Evolutionary conservation across 2,797 vertebrate species (phyloP).

Genomic region (Toxotes lorentzi): DNA sequence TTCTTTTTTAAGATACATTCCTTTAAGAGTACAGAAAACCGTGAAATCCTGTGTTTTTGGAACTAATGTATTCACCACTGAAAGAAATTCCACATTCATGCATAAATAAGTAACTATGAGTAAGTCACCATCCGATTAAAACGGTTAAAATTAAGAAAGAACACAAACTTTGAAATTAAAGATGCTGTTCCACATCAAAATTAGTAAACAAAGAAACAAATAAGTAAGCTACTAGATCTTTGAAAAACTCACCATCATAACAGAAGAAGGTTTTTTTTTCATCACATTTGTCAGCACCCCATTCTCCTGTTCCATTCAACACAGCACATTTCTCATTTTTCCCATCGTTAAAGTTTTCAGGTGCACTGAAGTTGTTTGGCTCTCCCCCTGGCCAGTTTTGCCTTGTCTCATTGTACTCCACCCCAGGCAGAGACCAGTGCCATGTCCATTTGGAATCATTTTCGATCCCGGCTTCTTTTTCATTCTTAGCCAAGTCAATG

Average conservation of each 20-base stretch:
- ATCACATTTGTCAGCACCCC: accelerated
- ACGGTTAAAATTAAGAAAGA: too few species aligned
- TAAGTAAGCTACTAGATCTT: neutral
- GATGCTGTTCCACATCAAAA: too few species aligned
- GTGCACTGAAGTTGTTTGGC: too few species aligned
- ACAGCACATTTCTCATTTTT: accelerated
- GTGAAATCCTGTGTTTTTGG: too few species aligned
- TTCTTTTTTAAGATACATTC: too few species aligned
- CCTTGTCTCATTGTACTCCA: too few species aligned
- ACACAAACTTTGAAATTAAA: too few species aligned
- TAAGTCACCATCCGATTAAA: too few species aligned
- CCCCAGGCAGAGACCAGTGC: slow-evolving; percentile 38
- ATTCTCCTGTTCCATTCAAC: accelerated
- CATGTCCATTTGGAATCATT: neutral
- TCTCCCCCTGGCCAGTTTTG: accelerated
- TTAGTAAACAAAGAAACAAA: too few species aligned
- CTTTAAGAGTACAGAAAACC: too few species aligned
- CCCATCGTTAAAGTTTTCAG: accelerated
- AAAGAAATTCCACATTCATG: too few species aligned
- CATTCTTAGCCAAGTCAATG: accelerated
- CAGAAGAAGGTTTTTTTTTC: neutral
- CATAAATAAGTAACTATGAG: neutral
- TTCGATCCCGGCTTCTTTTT: slow-evolving; percentile 50
- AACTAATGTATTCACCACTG: too few species aligned
- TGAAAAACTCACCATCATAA: slow-evolving; percentile 18